phyloP scores from a whole-genome alignment of 2,888 invertebrate genomes.

The Synanthedon vespiformis region DNA sequence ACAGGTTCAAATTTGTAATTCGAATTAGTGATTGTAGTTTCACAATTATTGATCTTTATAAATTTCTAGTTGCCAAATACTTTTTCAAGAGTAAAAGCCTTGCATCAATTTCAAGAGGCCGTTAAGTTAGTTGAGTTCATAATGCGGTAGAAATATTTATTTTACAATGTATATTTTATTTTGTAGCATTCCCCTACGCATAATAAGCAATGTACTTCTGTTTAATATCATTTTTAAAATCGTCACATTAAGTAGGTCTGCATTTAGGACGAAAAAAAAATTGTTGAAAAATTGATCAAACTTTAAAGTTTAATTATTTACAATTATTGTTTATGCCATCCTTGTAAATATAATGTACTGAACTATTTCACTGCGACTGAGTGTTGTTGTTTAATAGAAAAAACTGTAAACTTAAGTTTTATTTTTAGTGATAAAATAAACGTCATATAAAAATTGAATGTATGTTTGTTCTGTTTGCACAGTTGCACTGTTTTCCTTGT shows the following conservation, averaged over 20 bases:
- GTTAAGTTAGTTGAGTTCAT: constrained; percentile 45
- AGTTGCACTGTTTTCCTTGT: constrained; percentile 37
- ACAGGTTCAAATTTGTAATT: constrained; percentile 46
- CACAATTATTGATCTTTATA: constrained; percentile 46
- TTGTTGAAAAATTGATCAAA: constrained; percentile 20
- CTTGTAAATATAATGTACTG: constrained; percentile 64
- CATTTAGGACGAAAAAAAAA: constrained; percentile 49
- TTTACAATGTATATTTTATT: constrained; percentile 42
- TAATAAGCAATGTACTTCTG: not conserved
- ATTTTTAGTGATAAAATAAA: constrained; percentile 70
- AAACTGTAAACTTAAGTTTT: constrained; percentile 68
- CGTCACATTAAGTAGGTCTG: constrained; percentile 28
- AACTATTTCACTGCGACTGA: constrained; percentile 63
- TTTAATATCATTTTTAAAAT: not conserved
- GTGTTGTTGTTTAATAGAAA: constrained; percentile 64
- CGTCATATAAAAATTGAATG: constrained; percentile 46
- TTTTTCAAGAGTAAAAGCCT: constrained; percentile 42
- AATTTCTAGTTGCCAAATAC: constrained; percentile 66
- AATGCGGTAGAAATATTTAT: constrained; percentile 58
- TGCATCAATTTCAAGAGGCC: constrained; percentile 48
- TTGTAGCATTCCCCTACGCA: constrained; percentile 23
- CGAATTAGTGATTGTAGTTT: constrained; percentile 38
- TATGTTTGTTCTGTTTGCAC: constrained; percentile 21
- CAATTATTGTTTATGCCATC: constrained; percentile 18
- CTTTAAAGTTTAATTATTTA: constrained; percentile 1